Conservation (phyloP, 2,797 vertebrate species). For the Harpia harpyja region DNA sequence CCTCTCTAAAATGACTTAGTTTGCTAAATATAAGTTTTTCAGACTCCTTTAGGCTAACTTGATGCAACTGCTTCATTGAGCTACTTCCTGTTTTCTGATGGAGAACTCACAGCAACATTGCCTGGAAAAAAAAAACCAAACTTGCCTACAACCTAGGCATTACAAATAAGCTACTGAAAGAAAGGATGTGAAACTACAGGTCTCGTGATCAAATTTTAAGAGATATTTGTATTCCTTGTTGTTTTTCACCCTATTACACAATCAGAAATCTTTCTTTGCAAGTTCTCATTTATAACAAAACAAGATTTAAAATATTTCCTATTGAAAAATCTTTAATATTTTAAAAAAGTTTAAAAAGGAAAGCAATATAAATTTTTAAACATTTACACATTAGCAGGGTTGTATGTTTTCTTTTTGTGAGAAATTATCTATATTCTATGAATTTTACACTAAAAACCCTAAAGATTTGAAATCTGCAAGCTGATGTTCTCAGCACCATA, state of each 20-base stretch:
- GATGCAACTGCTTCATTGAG: constrained; percentile 77
- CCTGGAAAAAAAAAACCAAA: background rate
- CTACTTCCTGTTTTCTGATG: constrained; percentile 86
- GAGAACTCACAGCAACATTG: constrained; percentile 72
- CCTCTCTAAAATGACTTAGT: background rate
- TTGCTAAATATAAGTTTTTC: constrained; percentile 32
- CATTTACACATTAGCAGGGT: background rate
- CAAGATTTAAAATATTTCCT: background rate
- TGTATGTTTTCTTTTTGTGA: background rate
- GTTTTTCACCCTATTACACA: background rate
- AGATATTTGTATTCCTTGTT: background rate
- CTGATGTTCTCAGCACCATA: background rate
- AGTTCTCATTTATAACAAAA: background rate
- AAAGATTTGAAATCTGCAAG: background rate
- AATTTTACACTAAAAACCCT: background rate
- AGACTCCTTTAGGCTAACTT: constrained; percentile 67
- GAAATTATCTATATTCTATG: background rate
- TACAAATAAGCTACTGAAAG: background rate
- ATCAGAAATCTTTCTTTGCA: background rate
- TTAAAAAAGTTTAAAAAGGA: background rate
- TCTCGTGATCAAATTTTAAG: background rate
- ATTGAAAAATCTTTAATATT: background rate
- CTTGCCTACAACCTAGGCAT: background rate
- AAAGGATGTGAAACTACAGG: background rate
- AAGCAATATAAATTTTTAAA: background rate